Percentiles rank a stretch among this genome's conserved stretches.
These are phyloP conservation scores for Entomobrya proxima DNA, from an alignment of 2,888 invertebrate genomes.

Conservation along the genomic window DNA sequence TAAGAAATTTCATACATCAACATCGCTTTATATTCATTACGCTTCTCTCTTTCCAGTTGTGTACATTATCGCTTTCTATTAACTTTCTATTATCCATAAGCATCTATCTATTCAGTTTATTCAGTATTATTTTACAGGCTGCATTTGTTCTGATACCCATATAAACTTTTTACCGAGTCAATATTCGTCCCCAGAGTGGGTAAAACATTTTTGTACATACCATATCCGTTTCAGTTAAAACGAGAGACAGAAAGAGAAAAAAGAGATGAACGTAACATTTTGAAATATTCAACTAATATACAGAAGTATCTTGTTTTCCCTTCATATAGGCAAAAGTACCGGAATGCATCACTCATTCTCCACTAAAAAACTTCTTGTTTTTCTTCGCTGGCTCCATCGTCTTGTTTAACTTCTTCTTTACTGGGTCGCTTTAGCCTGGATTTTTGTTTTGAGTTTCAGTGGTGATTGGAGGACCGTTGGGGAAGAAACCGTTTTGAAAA, in stretches of 20 bases:
- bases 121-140: too few relatives aligned
- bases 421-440: constrained; percentile 15
- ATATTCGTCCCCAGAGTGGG: constrained; percentile 37
- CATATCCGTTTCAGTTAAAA: neutral
- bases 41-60: neutral
- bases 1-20: neutral
- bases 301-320: constrained; percentile 10
- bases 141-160: neutral
- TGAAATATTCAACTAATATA: constrained; percentile 13
- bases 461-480: constrained; percentile 36
- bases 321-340: constrained; percentile 43
- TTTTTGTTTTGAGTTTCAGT: constrained; percentile 34
- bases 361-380: constrained; percentile 42
- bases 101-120: neutral
- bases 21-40: constrained; percentile 1
- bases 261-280: neutral
- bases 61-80: constrained; percentile 21
- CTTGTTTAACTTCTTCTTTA: constrained; percentile 13
- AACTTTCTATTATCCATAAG: neutral
- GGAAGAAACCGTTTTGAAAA: constrained; percentile 30
- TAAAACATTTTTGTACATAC: neutral
- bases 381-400: neutral
- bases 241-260: neutral
- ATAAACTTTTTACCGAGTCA: neutral
- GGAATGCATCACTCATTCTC: constrained; percentile 64